Base-by-base conservation (phyloP, 2,113 vertebrate species). In the Diphyllodes magnificus region DNA sequence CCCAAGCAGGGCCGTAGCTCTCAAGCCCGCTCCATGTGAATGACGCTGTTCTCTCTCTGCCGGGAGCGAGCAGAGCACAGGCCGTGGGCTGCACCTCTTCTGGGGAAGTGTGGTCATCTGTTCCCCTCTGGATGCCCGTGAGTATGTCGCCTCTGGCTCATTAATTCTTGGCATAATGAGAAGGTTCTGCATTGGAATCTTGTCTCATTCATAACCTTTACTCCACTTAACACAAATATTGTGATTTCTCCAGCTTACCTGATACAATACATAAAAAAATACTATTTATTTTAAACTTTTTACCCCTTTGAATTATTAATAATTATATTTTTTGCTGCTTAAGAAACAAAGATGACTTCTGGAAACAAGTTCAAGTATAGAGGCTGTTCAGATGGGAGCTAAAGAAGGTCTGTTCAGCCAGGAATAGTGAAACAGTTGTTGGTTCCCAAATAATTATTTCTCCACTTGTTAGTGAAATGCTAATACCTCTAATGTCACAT, bases 41-140 rank as follows among this genome's bases (percentile, higher is more conserved):
- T 20, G 6, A 5, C 1, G 0, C 3, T 9, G 21, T 4, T 49
- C 50, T 47, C 5, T 6, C 21, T 39, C 11, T 17, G 45, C 25
- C 7, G 22, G 56, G 21, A 12, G 39, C 37, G 49, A n/a, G 63
- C 31, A 23, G 40, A 28, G 25, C 33, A 4, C 15, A 7, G 37
- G 24, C 10, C 3, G 4, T 0, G 20, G 23, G 6, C 44, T 51
- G 30, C 14, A 0, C 15, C 33, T 65, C 10, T 30, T 21, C 40
- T n/a, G 24, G 16, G 20, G 1, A 54, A 60, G 11, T 0, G 0
- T 9, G n/a, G 11, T 16, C 30, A 28, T 35, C 16, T 35, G 6
- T 23, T 33, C 24, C 23, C 39, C 15, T 31, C 53, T 40, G 40
- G 13, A 12, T 30, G 70, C 15, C 12, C 15, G 17, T 0, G 4